These are phyloP conservation scores for Nesogale talazaci DNA, from an alignment of 2,113 vertebrate species.

Conservation along the genomic window DNA sequence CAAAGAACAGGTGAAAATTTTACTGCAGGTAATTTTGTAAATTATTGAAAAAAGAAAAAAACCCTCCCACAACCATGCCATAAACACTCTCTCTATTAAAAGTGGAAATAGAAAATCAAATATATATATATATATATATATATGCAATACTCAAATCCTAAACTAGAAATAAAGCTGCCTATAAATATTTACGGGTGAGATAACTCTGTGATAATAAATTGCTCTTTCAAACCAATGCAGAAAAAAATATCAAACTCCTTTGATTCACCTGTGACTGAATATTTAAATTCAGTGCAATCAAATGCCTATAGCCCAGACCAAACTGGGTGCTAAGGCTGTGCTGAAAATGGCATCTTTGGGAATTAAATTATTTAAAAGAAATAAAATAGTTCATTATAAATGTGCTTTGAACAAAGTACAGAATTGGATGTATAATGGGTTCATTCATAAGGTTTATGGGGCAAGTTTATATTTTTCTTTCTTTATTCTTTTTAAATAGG, in stretches of 20 bases:
- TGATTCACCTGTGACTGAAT: constrained; percentile 51
- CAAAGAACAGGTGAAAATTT: constrained; percentile 79
- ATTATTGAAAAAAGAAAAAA: constrained; percentile 81
- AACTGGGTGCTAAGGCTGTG: neutral
- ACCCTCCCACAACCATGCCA: constrained; percentile 50
- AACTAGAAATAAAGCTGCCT: constrained; percentile 67
- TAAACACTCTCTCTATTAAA: constrained; percentile 75
- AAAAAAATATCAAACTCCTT: constrained; percentile 62
- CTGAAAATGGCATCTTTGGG: constrained; percentile 52
- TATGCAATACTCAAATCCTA: constrained; percentile 42
- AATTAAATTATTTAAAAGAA: constrained; percentile 56
- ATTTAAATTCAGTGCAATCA: neutral
- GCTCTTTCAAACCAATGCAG: constrained; percentile 60
- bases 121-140: constrained; percentile 47
- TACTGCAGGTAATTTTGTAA: constrained; percentile 76
- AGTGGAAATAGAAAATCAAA: constrained; percentile 66
- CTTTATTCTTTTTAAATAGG: neutral
- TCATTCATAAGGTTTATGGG: constrained; percentile 64
- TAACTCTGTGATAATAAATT: constrained; percentile 64
- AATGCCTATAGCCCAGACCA: neutral
- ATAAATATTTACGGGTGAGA: constrained; percentile 74
- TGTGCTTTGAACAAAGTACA: constrained; percentile 54
- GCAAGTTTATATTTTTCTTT: neutral
- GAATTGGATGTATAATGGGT: constrained; percentile 55
- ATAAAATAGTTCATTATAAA: constrained; percentile 64